A percentile compares a stretch with the other conserved stretches of the same genome.
Conservation (phyloP, 2,113 vertebrate genomes). For the Raja brachyura region DNA sequence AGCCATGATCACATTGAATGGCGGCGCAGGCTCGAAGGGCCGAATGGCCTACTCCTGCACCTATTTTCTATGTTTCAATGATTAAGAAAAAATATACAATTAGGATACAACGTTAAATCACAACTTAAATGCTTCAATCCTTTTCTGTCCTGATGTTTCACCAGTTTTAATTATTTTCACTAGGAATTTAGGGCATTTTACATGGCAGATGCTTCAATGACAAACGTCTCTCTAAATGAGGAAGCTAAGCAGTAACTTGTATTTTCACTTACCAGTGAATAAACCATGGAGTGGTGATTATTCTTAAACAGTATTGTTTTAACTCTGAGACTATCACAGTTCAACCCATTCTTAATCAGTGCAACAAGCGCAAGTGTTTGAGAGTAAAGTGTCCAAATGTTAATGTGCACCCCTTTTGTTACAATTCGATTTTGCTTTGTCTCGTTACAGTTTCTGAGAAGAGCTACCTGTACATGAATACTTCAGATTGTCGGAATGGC, state of each 20-base stretch:
- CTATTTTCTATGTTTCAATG: too few relatives aligned
- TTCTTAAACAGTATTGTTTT: background rate
- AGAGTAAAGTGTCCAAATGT: background rate
- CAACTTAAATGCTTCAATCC: background rate
- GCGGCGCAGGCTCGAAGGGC: too few relatives aligned
- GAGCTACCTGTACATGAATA: conserved; percentile 87
- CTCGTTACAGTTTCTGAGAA: conserved; percentile 65
- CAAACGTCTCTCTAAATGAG: background rate
- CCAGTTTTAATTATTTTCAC: background rate
- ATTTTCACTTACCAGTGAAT: background rate
- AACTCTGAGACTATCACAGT: too few relatives aligned
- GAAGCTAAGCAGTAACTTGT: background rate
- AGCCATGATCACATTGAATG: too few relatives aligned
- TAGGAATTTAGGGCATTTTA: background rate
- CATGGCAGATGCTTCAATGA: background rate
- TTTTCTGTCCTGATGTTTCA: background rate
- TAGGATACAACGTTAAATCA: background rate
- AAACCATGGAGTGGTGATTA: background rate
- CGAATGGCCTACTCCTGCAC: too few relatives aligned
- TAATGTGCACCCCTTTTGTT: background rate
- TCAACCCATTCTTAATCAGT: background rate
- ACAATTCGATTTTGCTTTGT: background rate
- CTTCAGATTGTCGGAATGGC: conserved; percentile 78
- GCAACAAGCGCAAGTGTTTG: background rate
- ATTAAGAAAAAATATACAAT: background rate